Base-by-base conservation (phyloP, 1,140 invertebrate genomes). In the Cyclargus thomasi region DNA sequence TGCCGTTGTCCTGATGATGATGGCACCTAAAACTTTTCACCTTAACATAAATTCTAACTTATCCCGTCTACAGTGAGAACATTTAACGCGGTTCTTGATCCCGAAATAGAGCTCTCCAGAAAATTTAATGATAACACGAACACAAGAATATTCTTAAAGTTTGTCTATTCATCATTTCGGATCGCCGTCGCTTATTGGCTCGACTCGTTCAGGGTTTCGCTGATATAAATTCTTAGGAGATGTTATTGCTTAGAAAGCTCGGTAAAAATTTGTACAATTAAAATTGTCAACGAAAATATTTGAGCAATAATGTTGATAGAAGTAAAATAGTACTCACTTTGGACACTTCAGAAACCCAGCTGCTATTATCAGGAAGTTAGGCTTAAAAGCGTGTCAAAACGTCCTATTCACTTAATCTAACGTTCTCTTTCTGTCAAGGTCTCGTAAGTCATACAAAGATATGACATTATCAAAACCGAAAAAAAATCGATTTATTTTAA, bases 401-500 rank as follows among this genome's bases (percentile, higher is more conserved):
- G 39, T 47, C 39, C 14, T 8, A 47, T 47, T 47, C 39, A 47
- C 39, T 2, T 47, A 47, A 47, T 47, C 39, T 47, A 6, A 20
- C 55, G 55, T 59, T 59, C 55, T 59, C 55, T 59, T 29, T 59
- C 55, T 14, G 39, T 16, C 55, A 59, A 59, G 55, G 55, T 59
- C 55, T 21, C 55, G 7, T 21, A 21, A 55, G 7, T 59, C 55
- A 59, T 59, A 59, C 55, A 59, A 59, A 59, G 55, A 59, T 59
- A 59, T 20, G 55, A 20, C 55, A 59, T 20, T 59, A 59, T 21
- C 18, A 59, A 59, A 59, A 59, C 47, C 47, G 65, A 67, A 55
- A 70, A 67, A 72, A 72, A 73, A 72, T 63, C 36, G 20, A 59
- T 68, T 62, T 55, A 35, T 62, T 63, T 67, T 70, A 35, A 67